Base-by-base conservation (phyloP, 2,797 vertebrate species). In the Paguma larvata region DNA sequence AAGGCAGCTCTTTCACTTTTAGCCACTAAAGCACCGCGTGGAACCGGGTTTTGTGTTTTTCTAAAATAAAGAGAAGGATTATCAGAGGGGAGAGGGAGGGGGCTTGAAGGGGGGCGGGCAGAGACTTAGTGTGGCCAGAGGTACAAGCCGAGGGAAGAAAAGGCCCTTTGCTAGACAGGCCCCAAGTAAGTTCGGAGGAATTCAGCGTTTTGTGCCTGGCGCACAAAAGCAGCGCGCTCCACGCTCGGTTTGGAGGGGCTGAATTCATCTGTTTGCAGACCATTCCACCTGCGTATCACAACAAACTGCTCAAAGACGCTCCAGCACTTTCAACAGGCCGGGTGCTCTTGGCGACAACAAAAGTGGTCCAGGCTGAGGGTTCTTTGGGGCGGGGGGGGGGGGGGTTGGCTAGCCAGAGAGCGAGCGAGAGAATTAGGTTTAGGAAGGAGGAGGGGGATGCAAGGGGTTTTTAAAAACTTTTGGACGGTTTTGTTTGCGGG, bases 11-110 rank as follows among this genome's bases (percentile, higher is more conserved):
- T 99, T 99, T 99, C 99, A 99, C 99, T 99, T 98, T 99, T 99
- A 98, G 98, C 99, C 98, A 99, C 99, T 99, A 99, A 99, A 99
- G 99, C 99, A 98, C 99, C 98, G 99, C 99, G 99, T 99, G 99
- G 99, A 99, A 99, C 99, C 99, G 98, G 99, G 98, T 99, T 99
- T 99, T 99, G 99, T 99, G 99, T 99, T 99, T 99, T 98, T 99
- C 98, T 99, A 98, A 99, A 99, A 99, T 99, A 99, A 99, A 99
- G 98, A 98, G 99, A 98, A 98, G 99, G 99, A 99, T 99, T 99
- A 99, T 99, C 99, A 98, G 98, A 98, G 98, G 98, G 98, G 98
- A 99, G 98, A 98, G 98, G 98, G 99, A 98, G 99, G 99, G 99
- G 98, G 98, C 97, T 98, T 98, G 98, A 99, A 98, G 98, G 97